Percentiles rank a stretch among this genome's conserved stretches.
Evolutionary conservation across 2,797 vertebrate species (phyloP).

Genomic region (Gallinago stenura): DNA sequence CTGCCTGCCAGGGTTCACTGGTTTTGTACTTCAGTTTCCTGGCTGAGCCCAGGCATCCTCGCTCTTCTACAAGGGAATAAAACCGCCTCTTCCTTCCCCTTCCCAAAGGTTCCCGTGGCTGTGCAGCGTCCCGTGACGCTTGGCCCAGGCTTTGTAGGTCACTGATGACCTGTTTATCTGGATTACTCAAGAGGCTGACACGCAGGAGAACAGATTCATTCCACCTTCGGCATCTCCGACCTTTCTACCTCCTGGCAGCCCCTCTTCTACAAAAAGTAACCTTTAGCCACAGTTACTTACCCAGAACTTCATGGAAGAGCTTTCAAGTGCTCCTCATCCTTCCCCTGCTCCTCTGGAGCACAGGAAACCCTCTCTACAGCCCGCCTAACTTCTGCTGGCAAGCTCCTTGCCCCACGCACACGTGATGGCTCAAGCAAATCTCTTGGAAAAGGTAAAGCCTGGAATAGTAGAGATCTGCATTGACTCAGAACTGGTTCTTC

Average conservation of each 20-base stretch:
- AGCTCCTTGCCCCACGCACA: not conserved
- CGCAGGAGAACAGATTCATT: not conserved
- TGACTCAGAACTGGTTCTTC: not conserved
- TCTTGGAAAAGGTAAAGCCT: not conserved
- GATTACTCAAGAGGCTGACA: not conserved
- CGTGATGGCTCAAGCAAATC: not conserved
- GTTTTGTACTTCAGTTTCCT: not conserved
- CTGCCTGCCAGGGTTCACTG: not conserved
- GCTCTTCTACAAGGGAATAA: not conserved
- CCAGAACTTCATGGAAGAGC: not conserved
- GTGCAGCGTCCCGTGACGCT: not conserved
- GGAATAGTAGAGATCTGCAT: fast-evolving
- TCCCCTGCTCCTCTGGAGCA: not conserved
- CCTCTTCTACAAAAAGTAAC: not conserved
- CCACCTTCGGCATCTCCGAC: not conserved
- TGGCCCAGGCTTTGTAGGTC: not conserved
- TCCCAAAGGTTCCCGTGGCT: not conserved
- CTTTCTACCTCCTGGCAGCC: not conserved
- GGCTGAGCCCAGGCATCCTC: not conserved
- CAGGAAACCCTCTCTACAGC: not conserved
- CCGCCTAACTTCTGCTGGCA: not conserved
- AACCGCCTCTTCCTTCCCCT: not conserved
- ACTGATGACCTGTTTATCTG: fast-evolving
- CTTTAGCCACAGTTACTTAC: not conserved
- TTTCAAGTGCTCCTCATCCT: not conserved